phyloP scores from a whole-genome alignment of 2,113 vertebrate genomes.

The Sebastes fasciatus region DNA sequence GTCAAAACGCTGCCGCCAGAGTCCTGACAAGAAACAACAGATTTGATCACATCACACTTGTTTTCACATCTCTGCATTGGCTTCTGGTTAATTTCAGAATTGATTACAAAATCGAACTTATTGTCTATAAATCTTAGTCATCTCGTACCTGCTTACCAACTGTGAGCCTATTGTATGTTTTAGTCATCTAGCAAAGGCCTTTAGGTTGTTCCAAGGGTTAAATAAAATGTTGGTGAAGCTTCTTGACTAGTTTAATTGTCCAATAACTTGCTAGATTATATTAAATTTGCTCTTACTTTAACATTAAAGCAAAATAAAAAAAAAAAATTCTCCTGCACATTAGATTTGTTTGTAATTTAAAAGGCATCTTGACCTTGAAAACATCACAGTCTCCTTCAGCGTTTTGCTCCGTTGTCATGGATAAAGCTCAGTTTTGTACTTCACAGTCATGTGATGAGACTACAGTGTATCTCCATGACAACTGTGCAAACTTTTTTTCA shows the following conservation, averaged over 20 bases:
- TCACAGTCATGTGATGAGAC: neutral
- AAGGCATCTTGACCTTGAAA: neutral
- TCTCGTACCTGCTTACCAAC: neutral
- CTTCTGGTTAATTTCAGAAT: neutral
- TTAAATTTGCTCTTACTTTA: neutral
- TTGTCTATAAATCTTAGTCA: neutral
- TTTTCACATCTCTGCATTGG: neutral
- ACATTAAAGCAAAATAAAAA: neutral
- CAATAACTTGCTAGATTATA: neutral
- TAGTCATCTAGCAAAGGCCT: neutral
- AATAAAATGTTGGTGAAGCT: neutral
- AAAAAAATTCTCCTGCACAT: neutral
- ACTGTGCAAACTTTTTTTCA: neutral
- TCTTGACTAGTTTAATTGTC: neutral
- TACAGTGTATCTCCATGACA: constrained; percentile 15
- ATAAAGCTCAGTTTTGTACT: neutral
- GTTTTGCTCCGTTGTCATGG: neutral
- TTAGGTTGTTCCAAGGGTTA: neutral
- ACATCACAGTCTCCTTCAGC: neutral
- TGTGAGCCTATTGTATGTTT: neutral
- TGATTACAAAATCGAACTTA: neutral
- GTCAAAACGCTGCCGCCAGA: neutral
- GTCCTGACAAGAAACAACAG: neutral
- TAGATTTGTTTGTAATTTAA: neutral
- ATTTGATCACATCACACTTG: neutral